A percentile compares a stretch with the other conserved stretches of the same genome.
Conservation (phyloP, 2,113 vertebrate species). For the Psilopsiagon aurifrons region DNA sequence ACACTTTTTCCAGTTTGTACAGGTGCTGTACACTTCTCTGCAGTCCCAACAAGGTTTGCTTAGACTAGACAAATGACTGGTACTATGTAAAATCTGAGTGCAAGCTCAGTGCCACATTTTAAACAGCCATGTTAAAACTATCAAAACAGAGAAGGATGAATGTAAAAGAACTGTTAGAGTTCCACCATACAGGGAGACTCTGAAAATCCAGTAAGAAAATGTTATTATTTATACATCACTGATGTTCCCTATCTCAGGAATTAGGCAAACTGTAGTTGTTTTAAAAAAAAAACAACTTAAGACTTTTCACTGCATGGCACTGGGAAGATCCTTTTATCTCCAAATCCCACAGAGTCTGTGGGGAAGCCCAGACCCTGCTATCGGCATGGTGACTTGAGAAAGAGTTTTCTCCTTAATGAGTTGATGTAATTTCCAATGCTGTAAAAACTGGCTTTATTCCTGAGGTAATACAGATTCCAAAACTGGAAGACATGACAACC, state of each 20-base stretch:
- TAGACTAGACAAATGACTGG: neutral
- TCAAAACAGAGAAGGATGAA: neutral
- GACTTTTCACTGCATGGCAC: neutral
- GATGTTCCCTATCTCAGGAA: neutral
- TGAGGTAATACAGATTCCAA: neutral
- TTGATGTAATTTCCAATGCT: neutral
- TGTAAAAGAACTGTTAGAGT: neutral
- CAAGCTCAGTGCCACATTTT: neutral
- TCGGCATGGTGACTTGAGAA: neutral
- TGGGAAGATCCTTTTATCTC: neutral
- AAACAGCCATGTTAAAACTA: neutral
- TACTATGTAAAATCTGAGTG: neutral
- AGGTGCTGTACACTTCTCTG: neutral
- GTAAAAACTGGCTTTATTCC: neutral
- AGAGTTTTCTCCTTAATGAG: neutral
- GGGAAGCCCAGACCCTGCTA: neutral
- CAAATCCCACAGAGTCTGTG: neutral
- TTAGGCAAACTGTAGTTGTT: neutral
- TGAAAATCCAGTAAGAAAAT: neutral
- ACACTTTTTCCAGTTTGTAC: neutral
- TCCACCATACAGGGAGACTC: neutral
- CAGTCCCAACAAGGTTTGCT: neutral
- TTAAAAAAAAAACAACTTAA: neutral
- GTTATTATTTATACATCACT: neutral
- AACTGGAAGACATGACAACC: neutral